Base-by-base conservation (phyloP, 1,140 invertebrate species). In the Cephus cinctus region DNA sequence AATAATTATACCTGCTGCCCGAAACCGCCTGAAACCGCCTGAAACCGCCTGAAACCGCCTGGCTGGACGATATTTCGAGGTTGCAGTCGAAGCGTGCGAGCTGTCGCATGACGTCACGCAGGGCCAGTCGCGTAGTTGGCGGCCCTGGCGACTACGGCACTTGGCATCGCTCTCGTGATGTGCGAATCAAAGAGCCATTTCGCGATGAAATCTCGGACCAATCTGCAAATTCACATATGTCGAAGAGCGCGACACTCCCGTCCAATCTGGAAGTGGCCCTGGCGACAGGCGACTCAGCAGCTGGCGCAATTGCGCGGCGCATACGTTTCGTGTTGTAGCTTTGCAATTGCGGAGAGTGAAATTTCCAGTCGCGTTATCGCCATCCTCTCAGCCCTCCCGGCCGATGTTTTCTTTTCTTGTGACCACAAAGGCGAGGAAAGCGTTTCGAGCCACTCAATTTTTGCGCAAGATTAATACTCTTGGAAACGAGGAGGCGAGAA, bases 141-240 rank as follows among this genome's bases (percentile, higher is more conserved):
- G n/a, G n/a, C n/a, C n/a, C n/a, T n/a, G n/a, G n/a, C n/a, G n/a
- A n/a, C n/a, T n/a, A n/a, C n/a, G n/a, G n/a, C n/a, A 9, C 12
- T 30, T 36, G 34, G 34, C 34, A 36, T 8, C 14, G 34, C 9
- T 12, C 11, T 8, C 11, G 9, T 36, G 14, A 15, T 36, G 9
- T 36, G 32, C 47, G 50, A 51, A 68, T 67, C 56, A 65, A 68
- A 67, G 54, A 58, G 56, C 59, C 61, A 59, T 68, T 67, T 56
- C 23, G 38, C 52, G 35, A 67, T 65, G 56, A 54, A 56, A 56
- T 45, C 50, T 50, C 54, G 61, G 50, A 35, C 57, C 53, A 51
- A 54, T 63, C 35, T 53, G 50, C 59, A 62, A 63, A 58, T 59
- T 59, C 57, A 54, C 67, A 69, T 69, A 69, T 68, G 65, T 55